Evolutionary conservation across 2,797 vertebrate genomes (phyloP), one percentile per base, ranked within the genome.

Genomic region (Hippoglossus hippoglossus): DNA sequence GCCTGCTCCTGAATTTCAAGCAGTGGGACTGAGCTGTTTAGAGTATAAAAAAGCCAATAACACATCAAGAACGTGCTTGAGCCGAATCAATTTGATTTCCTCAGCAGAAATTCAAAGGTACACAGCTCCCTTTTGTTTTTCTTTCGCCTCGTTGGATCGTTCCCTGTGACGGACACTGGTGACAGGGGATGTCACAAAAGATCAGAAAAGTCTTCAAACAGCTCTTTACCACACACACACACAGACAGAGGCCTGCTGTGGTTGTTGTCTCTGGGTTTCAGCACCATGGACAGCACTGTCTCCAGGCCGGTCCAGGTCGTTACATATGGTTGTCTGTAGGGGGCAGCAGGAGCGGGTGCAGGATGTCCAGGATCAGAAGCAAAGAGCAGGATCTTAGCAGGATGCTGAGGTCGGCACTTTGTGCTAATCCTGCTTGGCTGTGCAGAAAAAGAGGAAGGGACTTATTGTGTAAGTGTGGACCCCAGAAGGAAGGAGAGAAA

Each of bases 271-370:
- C 8, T 55, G 54, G 46, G 61, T 64, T 77, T 90, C 91, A 93
- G 91, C 84, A 93, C 92, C 92, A 83, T 39, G 87, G 91, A 93
- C 41, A 93, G 91, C 87, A 26, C 73, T 4, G 47, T 2, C 49
- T 74, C 46, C 68, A 31, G 79, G 55, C 25, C 34, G 2, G 26
- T 47, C 31, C 1, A 21, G 44, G 46, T 18, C 64, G 5, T 59
- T 72, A 11, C 65, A n/a, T 59, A 0, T 28, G 41, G 10, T 12
- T 31, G 63, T 86, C 90, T 83, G 77, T 58, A 73, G 89, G 77
- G 39, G 87, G 84, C 85, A 51, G 73, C 26, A 21, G 39, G 61
- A 63, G 44, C 50, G 13, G 49, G 18, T 63, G 77, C 49, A 24
- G 71, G 34, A 36, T 13, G 66, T 52, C 39, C 13, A 63, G 75